phyloP scores from a whole-genome alignment of 2,113 vertebrate species.

The Rallus limicola region DNA sequence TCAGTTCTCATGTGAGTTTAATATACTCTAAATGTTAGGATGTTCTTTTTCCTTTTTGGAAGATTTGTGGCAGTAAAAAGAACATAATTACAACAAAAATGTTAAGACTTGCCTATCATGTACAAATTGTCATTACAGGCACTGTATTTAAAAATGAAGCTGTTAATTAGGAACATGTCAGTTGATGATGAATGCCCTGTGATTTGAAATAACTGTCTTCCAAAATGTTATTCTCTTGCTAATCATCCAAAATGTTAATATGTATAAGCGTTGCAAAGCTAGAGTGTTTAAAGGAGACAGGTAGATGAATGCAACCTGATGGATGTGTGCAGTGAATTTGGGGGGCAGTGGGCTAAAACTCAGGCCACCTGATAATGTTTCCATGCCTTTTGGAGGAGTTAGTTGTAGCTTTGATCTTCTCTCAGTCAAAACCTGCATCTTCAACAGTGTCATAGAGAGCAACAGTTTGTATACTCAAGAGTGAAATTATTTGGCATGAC shows the following conservation, averaged over 20 bases:
- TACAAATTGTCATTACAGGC: neutral
- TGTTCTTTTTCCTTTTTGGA: neutral
- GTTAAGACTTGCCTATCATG: neutral
- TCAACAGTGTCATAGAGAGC: neutral
- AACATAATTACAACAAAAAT: neutral
- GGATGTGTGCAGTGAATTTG: neutral
- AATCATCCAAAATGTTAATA: neutral
- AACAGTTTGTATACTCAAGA: neutral
- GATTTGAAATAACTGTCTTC: neutral
- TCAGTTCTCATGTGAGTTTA: neutral
- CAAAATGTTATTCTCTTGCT: neutral
- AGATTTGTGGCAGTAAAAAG: neutral
- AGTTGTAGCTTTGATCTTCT: neutral
- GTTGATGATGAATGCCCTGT: neutral
- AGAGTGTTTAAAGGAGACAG: neutral
- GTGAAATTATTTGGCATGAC: neutral
- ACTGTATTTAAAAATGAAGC: neutral
- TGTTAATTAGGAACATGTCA: neutral
- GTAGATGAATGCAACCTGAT: neutral
- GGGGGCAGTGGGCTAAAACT: neutral
- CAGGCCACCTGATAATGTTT: neutral
- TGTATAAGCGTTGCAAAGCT: neutral
- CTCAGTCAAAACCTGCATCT: neutral
- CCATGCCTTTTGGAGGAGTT: neutral
- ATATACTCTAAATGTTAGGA: neutral